Evolutionary conservation across 1,140 invertebrate genomes (phyloP).

Genomic region (Rhyzopertha dominica): DNA sequence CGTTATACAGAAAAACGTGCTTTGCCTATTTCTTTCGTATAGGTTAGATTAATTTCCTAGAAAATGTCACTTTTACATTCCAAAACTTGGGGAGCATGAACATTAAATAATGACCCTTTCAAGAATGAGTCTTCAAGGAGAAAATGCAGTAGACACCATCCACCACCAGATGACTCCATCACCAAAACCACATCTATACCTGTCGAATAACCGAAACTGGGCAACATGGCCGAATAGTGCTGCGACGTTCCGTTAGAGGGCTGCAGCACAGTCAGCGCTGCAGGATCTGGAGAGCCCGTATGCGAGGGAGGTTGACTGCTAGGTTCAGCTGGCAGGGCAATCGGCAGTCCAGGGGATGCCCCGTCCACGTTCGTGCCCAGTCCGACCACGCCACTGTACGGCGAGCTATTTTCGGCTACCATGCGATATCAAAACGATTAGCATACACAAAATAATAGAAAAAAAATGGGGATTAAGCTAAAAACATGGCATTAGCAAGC

Average conservation of each 20-base stretch:
- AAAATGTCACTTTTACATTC: too few species aligned
- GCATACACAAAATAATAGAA: conserved; percentile 33
- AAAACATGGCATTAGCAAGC: conserved; percentile 14
- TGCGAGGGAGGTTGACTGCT: conserved; percentile 46
- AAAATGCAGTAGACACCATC: neutral
- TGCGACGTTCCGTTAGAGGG: conserved; percentile 46
- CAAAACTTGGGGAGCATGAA: too few species aligned
- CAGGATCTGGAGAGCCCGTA: conserved; percentile 51
- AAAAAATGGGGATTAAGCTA: conserved; percentile 23
- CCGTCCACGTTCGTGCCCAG: conserved; percentile 49
- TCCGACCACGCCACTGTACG: conserved; percentile 52
- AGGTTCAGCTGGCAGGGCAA: conserved; percentile 55
- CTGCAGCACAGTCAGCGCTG: conserved; percentile 53
- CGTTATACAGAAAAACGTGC: too few species aligned
- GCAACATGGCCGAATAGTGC: conserved; percentile 60
- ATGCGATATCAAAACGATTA: conserved; percentile 46
- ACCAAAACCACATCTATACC: conserved; percentile 52
- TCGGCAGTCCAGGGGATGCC: conserved; percentile 47
- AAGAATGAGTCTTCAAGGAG: too few species aligned
- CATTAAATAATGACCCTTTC: too few species aligned
- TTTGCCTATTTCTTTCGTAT: too few species aligned
- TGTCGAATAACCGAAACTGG: conserved; percentile 67
- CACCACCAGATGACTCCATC: conserved; percentile 1
- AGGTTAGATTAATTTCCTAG: too few species aligned
- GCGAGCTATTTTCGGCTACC: conserved; percentile 53